Percentiles rank a stretch among this genome's conserved stretches.
phyloP scores from a whole-genome alignment of 1,140 invertebrate species.

The Kradibia gibbosae region DNA sequence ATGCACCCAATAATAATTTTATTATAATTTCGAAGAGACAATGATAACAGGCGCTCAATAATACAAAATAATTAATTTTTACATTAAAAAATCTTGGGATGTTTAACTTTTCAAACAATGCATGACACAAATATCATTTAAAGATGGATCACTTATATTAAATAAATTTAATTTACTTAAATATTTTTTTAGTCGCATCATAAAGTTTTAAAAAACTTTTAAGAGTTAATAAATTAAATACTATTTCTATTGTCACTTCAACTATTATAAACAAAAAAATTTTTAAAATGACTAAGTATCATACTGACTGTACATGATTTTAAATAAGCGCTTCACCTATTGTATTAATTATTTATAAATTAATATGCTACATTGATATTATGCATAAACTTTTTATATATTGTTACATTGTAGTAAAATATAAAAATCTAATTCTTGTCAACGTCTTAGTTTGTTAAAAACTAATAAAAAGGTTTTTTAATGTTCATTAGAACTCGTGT shows the following conservation, averaged over 20 bases:
- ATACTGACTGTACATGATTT: not conserved
- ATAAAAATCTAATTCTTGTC: conserved; percentile 22
- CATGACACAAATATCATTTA: not conserved
- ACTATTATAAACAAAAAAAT: too few species aligned
- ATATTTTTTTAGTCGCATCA: not conserved
- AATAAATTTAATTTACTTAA: not conserved
- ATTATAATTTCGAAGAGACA: conserved; percentile 5
- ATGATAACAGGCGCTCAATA: not conserved
- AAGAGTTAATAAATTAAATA: too few species aligned
- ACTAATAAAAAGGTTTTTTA: conserved; percentile 16
- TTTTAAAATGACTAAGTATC: too few species aligned
- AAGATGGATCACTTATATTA: not conserved
- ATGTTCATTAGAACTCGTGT: not conserved
- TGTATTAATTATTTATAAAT: not conserved
- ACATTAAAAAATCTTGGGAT: conserved; percentile 19
- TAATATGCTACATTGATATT: conserved; percentile 3
- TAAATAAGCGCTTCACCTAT: not conserved
- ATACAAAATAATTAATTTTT: conserved; percentile 9
- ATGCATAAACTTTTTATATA: not conserved
- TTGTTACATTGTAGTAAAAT: conserved; percentile 20
- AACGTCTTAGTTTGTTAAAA: conserved; percentile 14
- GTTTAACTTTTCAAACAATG: not conserved
- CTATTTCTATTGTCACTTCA: too few species aligned
- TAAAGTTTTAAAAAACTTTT: too few species aligned
- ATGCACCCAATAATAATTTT: not conserved